Evolutionary conservation across 2,797 vertebrate genomes (phyloP).

Genomic region (Hydrocynus forskahlii): DNA sequence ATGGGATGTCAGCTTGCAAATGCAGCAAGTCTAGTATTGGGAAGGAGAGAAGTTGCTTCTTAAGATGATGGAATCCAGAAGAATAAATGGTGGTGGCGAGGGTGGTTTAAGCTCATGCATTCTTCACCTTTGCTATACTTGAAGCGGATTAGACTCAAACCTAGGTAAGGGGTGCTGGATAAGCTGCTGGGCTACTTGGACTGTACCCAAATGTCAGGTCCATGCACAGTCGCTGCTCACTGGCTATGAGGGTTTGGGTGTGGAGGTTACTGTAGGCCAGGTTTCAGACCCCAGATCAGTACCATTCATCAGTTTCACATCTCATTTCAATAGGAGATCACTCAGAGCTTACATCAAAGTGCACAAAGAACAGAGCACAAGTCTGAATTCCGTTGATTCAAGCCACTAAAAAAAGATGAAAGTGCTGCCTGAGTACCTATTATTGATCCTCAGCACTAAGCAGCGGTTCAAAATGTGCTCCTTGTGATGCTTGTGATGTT

Average conservation of each 20-base stretch:
- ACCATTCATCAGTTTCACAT: neutral
- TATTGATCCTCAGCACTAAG: neutral
- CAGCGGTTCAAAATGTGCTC: neutral
- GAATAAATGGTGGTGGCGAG: neutral
- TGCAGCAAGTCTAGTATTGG: neutral
- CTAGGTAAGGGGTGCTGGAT: slow-evolving; percentile 19
- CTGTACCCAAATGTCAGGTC: slow-evolving; percentile 14
- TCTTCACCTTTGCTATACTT: slow-evolving; percentile 11
- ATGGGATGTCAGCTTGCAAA: neutral
- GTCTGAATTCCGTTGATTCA: neutral
- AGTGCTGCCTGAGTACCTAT: neutral
- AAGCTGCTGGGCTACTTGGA: slow-evolving; percentile 14
- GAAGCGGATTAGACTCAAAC: slow-evolving; percentile 21
- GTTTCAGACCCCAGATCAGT: neutral
- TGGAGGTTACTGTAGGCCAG: slow-evolving; percentile 3
- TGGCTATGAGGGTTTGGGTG: neutral
- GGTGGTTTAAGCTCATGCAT: slow-evolving; percentile 12
- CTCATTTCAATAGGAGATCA: neutral
- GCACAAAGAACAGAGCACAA: neutral
- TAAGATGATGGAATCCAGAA: slow-evolving; percentile 27
- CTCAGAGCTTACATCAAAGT: neutral
- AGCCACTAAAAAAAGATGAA: slow-evolving; percentile 5
- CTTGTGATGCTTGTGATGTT: neutral
- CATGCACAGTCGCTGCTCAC: neutral
- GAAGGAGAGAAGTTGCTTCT: slow-evolving; percentile 19